Conservation (phyloP, 2,113 vertebrate genomes). For the Phycodurus eques region DNA sequence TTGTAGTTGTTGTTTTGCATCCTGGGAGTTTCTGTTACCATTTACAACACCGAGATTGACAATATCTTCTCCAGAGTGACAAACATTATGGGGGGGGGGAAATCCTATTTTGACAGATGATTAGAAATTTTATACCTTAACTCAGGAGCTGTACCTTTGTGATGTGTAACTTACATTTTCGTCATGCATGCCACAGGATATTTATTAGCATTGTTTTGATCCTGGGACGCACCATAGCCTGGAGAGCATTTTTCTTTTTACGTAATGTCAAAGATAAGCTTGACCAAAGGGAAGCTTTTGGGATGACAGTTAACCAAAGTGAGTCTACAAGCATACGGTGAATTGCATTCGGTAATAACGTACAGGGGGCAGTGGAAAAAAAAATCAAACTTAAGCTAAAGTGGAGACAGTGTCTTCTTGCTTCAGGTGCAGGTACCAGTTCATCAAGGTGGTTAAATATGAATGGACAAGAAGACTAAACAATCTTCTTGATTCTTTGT, state of each 20-base stretch:
- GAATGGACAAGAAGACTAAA: neutral
- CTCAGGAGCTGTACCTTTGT: neutral
- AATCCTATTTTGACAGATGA: neutral
- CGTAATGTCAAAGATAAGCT: no score
- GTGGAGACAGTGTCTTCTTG: neutral
- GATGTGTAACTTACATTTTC: neutral
- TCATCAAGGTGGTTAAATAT: neutral
- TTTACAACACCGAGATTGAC: neutral
- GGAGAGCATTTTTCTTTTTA: no score
- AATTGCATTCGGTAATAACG: no score
- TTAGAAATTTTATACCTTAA: neutral
- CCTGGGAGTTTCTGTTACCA: neutral
- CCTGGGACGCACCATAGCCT: no score
- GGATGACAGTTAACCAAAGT: no score
- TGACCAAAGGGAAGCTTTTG: no score
- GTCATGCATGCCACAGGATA: no score
- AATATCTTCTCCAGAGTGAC: neutral
- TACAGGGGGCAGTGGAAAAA: neutral
- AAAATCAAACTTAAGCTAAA: neutral
- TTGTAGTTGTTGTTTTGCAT: neutral
- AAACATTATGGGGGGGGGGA: neutral
- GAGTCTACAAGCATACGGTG: no score
- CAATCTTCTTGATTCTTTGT: conserved; percentile 14
- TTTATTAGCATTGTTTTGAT: no score
- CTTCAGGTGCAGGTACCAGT: neutral